phyloP scores from a whole-genome alignment of 92 coral and sea anemone species.

The Meandrina meandrites region DNA sequence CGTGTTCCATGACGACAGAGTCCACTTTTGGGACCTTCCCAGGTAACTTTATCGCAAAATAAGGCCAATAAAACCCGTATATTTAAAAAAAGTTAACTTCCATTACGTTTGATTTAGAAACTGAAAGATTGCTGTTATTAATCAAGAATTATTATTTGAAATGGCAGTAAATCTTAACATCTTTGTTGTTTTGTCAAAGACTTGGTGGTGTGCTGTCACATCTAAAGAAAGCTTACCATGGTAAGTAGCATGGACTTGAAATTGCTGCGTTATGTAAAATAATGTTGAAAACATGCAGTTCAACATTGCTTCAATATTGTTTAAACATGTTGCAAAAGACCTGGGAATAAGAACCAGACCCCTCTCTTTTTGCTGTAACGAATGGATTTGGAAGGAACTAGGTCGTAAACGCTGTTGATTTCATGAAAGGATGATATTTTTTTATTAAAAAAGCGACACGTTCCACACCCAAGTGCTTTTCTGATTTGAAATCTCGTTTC shows the following conservation, averaged over 20 bases:
- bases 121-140: too few relatives aligned
- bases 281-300: not conserved
- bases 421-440: too few relatives aligned
- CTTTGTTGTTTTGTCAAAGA: conserved; percentile 35
- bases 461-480: not conserved
- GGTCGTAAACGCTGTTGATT: too few relatives aligned
- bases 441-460: too few relatives aligned
- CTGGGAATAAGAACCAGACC: not conserved
- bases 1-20: conserved; percentile 79
- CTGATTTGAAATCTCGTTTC: too few relatives aligned
- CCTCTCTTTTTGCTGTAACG: not conserved
- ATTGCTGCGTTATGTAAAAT: not conserved
- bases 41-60: conserved; percentile 58
- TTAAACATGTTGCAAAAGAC: not conserved
- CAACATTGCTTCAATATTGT: not conserved
- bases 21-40: conserved; percentile 92
- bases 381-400: too few relatives aligned
- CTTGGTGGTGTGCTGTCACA: conserved; percentile 95
- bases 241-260: conserved; percentile 43
- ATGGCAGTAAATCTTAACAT: too few relatives aligned
- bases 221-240: conserved; percentile 79
- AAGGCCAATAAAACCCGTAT: not conserved
- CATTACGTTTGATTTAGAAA: too few relatives aligned
- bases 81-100: too few relatives aligned
- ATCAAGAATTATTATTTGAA: too few relatives aligned